Evolutionary conservation across 2,113 vertebrate species (phyloP).

Genomic region (Panthera tigris): DNA sequence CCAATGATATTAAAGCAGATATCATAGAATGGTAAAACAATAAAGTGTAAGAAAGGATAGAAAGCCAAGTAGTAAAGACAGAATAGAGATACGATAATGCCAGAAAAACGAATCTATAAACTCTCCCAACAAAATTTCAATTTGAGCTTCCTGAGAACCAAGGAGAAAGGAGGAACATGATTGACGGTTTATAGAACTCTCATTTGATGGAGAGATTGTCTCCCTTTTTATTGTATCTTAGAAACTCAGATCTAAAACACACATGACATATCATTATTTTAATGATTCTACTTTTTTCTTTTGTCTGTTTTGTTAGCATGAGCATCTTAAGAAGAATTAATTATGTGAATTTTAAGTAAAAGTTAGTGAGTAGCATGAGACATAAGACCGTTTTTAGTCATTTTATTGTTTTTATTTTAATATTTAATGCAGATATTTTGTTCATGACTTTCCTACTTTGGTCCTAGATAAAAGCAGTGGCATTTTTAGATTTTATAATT

Average conservation of each 20-base stretch:
- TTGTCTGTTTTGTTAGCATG: neutral
- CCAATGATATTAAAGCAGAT: neutral
- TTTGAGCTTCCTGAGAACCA: neutral
- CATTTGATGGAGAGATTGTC: neutral
- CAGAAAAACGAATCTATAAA: neutral
- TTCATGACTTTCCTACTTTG: neutral
- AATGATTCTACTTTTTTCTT: neutral
- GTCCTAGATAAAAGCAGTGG: neutral
- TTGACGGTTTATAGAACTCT: neutral
- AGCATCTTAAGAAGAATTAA: neutral
- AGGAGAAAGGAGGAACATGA: neutral
- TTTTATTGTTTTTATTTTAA: slow-evolving; percentile 49
- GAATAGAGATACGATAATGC: neutral
- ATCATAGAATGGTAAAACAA: neutral
- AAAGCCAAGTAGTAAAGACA: neutral
- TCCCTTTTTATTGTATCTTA: neutral
- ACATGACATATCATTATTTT: neutral
- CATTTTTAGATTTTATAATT: neutral
- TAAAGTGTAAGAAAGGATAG: neutral
- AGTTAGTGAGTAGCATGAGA: neutral
- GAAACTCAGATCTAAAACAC: neutral
- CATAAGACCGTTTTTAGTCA: neutral
- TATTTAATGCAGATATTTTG: neutral
- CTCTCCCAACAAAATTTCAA: neutral
- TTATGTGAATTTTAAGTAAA: neutral